Conservation (phyloP, 2,888 invertebrate genomes). For the Hypolimnas misippus region DNA sequence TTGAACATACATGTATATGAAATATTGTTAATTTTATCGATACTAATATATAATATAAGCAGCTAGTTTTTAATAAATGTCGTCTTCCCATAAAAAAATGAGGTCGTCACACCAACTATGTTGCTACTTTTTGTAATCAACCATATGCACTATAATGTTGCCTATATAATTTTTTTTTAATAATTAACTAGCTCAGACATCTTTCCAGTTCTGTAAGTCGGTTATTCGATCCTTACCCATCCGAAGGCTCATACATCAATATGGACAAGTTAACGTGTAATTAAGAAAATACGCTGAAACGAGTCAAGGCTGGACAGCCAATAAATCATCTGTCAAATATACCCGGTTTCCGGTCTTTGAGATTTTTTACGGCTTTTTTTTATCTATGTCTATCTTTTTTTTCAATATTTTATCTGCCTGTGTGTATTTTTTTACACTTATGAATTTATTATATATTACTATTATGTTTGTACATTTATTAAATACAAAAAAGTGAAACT, state of each 20-base stretch:
- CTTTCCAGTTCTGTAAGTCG: conserved; percentile 4
- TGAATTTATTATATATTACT: no score
- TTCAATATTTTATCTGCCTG: no score
- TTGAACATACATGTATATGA: no score
- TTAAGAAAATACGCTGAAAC: conserved; percentile 6
- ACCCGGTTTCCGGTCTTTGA: background rate
- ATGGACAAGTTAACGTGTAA: conserved; percentile 14
- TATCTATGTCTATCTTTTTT: no score
- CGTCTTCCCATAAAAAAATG: background rate
- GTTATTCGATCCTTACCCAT: conserved; percentile 4
- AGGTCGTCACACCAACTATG: background rate
- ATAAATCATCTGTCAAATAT: conserved; percentile 13
- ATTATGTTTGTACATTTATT: no score
- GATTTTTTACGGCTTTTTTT: conserved; percentile 4
- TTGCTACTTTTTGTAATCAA: no score
- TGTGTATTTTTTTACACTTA: no score
- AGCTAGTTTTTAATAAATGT: background rate
- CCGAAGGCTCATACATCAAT: conserved; percentile 11
- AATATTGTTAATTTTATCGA: no score
- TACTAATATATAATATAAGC: no score
- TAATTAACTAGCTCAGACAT: background rate
- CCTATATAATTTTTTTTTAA: background rate
- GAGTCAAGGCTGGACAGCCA: conserved; percentile 1
- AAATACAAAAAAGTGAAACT: no score
- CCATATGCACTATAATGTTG: background rate